Percentiles rank a stretch among this genome's conserved stretches.
Evolutionary conservation across 2,888 invertebrate genomes (phyloP).

Genomic region (Cosmia pyralina): DNA sequence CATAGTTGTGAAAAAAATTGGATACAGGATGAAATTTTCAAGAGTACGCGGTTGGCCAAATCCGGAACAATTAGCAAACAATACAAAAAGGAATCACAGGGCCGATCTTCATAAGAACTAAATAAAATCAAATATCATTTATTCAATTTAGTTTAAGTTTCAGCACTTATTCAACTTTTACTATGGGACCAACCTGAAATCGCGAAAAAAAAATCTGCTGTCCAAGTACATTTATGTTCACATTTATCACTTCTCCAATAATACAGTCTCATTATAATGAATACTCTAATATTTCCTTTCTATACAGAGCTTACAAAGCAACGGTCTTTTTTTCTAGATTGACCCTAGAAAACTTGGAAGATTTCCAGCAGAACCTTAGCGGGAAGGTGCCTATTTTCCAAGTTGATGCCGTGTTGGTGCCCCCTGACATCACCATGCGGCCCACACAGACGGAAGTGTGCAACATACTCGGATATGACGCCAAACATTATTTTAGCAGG

Average conservation of each 20-base stretch:
- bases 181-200: too few relatives aligned
- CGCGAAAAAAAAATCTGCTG: too few relatives aligned
- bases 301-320: background rate
- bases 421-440: constrained; percentile 94
- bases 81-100: background rate
- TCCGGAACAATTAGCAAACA: background rate
- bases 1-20: background rate
- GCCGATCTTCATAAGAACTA: background rate
- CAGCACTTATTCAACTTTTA: too few relatives aligned
- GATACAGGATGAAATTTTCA: background rate
- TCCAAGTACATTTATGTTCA: too few relatives aligned
- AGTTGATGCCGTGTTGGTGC: constrained; percentile 93
- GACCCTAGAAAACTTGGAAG: constrained; percentile 92
- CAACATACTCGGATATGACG: constrained; percentile 93
- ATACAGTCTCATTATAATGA: background rate
- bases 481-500: constrained; percentile 94
- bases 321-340: constrained; percentile 82
- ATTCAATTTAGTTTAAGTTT: background rate
- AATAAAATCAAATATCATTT: background rate
- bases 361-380: constrained; percentile 91
- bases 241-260: background rate
- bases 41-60: too few relatives aligned
- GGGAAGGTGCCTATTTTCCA: constrained; percentile 92
- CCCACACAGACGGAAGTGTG: constrained; percentile 95
- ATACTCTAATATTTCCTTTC: background rate